Evolutionary conservation across 2,888 invertebrate species (phyloP).

Genomic region (Drosophila stalkeri): DNA sequence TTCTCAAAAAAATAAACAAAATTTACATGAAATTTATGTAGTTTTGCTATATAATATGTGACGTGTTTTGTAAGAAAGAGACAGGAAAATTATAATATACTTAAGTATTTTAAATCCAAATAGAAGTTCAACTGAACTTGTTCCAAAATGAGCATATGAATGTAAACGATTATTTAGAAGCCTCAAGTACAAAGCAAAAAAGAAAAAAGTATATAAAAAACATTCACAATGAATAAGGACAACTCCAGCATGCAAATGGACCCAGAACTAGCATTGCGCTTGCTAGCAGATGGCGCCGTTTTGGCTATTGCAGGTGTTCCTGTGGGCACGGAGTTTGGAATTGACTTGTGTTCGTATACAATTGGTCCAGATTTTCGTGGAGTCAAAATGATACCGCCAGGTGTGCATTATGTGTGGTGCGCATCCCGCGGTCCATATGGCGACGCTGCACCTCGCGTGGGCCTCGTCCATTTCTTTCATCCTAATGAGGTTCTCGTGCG

Average conservation of each 20-base stretch:
- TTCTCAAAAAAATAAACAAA: background rate
- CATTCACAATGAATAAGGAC: constrained; percentile 67
- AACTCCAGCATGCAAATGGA: constrained; percentile 87
- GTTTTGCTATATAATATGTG: background rate
- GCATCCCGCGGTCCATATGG: constrained; percentile 86
- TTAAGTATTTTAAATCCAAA: background rate
- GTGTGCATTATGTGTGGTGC: constrained; percentile 96
- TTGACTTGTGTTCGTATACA: constrained; percentile 94
- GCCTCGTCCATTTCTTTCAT: constrained; percentile 94
- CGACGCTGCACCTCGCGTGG: constrained; percentile 90
- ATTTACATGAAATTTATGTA: background rate
- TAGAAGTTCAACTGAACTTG: constrained; percentile 7
- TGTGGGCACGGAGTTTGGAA: constrained; percentile 96
- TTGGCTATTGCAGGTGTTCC: constrained; percentile 95
- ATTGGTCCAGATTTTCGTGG: constrained; percentile 96
- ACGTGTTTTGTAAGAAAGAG: background rate
- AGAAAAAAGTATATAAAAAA: background rate
- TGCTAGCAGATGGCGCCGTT: constrained; percentile 93
- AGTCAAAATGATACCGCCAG: constrained; percentile 99
- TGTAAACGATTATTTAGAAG: background rate
- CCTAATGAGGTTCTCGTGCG: constrained; percentile 93
- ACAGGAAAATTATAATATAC: background rate
- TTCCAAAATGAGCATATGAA: constrained; percentile 16
- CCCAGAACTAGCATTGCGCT: constrained; percentile 90
- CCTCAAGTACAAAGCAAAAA: background rate